phyloP scores from a whole-genome alignment of 2,797 vertebrate species.

The Sphenodon punctatus region DNA sequence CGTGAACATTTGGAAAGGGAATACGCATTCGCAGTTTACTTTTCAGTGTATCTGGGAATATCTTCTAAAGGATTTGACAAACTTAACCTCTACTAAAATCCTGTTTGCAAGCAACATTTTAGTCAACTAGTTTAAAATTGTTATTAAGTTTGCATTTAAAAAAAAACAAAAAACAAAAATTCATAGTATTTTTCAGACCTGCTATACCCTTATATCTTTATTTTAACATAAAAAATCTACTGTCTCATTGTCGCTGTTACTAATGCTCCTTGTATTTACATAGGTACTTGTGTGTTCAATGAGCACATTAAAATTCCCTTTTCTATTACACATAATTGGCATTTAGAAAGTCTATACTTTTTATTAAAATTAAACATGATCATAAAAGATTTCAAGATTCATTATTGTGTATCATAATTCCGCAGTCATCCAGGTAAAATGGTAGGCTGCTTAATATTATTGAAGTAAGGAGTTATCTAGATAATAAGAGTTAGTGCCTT shows the following conservation, averaged over 20 bases:
- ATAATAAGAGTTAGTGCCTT: constrained; percentile 42
- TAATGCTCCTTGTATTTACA: not conserved
- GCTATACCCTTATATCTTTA: not conserved
- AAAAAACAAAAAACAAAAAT: not conserved
- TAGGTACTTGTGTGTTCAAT: not conserved
- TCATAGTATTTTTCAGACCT: not conserved
- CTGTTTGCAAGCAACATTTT: not conserved
- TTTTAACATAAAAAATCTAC: too few relatives aligned
- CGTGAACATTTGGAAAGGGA: not conserved
- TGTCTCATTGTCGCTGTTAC: too few relatives aligned
- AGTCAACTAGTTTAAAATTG: not conserved
- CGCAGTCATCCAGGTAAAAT: constrained; percentile 2
- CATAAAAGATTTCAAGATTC: constrained; percentile 22
- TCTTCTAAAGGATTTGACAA: not conserved
- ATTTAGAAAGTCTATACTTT: constrained; percentile 6
- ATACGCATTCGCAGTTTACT: not conserved
- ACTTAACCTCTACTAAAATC: rapidly evolving
- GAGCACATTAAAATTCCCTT: not conserved
- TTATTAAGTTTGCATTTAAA: rapidly evolving
- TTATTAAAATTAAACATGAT: constrained; percentile 21
- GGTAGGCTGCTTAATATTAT: constrained; percentile 18
- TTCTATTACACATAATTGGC: not conserved
- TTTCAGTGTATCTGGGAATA: not conserved
- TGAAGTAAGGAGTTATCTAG: constrained; percentile 47
- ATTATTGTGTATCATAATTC: constrained; percentile 34